Conservation (phyloP, 2,113 vertebrate genomes). For the Zosterops borbonicus region DNA sequence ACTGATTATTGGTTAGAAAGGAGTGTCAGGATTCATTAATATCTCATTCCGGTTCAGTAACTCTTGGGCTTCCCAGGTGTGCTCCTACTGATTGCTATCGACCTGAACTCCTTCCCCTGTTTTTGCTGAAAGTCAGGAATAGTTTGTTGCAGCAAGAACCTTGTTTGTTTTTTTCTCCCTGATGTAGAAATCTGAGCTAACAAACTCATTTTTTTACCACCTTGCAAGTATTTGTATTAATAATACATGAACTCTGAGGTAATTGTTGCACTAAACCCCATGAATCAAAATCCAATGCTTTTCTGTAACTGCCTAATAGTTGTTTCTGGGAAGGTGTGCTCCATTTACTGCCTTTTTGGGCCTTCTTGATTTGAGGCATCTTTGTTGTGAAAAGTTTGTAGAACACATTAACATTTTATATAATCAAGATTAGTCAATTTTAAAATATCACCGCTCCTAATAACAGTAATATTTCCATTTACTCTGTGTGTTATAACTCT, state of each 20-base stretch:
- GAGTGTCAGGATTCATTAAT: neutral
- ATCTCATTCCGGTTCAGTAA: neutral
- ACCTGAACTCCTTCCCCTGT: neutral
- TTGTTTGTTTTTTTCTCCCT: neutral
- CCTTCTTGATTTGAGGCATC: neutral
- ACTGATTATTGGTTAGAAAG: neutral
- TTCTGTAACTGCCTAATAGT: neutral
- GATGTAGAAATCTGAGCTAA: neutral
- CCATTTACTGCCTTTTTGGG: neutral
- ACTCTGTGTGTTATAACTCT: neutral
- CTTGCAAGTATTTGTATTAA: neutral
- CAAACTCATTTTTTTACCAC: neutral
- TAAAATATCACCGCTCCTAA: neutral
- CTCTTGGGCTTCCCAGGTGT: neutral
- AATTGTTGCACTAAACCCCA: neutral
- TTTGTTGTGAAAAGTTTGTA: neutral
- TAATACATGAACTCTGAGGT: neutral
- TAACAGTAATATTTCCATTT: neutral
- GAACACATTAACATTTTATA: neutral
- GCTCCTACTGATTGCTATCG: neutral
- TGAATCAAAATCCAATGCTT: neutral
- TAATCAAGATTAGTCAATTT: neutral
- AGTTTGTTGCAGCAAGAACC: neutral
- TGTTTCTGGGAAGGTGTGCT: neutral
- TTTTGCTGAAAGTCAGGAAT: neutral